Conservation (phyloP, 1,140 invertebrate species). For the Aplysia californica region DNA sequence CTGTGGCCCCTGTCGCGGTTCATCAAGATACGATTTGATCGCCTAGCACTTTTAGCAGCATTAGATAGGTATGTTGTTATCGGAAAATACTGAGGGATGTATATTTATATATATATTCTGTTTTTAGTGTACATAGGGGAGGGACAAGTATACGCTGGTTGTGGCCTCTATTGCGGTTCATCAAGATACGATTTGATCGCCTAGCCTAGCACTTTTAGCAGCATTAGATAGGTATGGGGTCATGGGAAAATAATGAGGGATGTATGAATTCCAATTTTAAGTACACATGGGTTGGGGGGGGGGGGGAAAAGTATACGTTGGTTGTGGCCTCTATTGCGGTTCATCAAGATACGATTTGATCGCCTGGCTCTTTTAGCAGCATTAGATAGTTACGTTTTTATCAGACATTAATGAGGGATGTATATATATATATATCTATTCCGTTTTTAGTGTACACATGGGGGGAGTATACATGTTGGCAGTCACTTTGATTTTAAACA, state of each 20-base stretch:
- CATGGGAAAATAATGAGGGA: neutral
- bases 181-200: conserved; percentile 86
- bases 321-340: conserved; percentile 74
- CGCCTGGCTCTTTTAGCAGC: conserved; percentile 90
- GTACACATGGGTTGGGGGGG: too few species aligned
- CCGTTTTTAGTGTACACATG: too few species aligned
- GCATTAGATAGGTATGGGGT: conserved; percentile 80
- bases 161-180: too few species aligned
- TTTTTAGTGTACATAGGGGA: too few species aligned
- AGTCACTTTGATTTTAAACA: too few species aligned
- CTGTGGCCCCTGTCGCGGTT: conserved; percentile 74
- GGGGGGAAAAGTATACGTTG: too few species aligned
- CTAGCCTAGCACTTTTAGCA: conserved; percentile 89
- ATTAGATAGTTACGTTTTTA: conserved; percentile 77
- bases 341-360: conserved; percentile 83
- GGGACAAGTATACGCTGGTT: too few species aligned
- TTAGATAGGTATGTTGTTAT: conserved; percentile 77
- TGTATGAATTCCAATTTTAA: too few species aligned
- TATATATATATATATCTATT: too few species aligned
- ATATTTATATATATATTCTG: too few species aligned
- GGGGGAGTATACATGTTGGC: too few species aligned
- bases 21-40: conserved; percentile 84
- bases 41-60: conserved; percentile 89
- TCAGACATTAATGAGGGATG: neutral
- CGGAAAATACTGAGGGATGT: neutral